Percentiles rank a stretch among this genome's conserved stretches.
These are phyloP conservation scores for Drosophila macrospina DNA, from an alignment of 2,888 invertebrate species.

Conservation along the genomic window DNA sequence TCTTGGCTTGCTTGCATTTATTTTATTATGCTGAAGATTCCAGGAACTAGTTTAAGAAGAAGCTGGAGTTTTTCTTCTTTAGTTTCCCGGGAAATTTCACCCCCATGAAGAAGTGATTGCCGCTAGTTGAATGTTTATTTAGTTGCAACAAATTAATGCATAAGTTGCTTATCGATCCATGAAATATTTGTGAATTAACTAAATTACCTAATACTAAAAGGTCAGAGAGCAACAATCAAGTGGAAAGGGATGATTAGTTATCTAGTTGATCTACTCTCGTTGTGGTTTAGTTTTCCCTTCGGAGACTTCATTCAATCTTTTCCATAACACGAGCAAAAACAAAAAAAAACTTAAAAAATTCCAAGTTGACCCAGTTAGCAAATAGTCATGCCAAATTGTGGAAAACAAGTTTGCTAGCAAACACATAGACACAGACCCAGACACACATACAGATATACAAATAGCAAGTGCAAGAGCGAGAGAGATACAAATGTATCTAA, in stretches of 20 bases:
- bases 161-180: no score
- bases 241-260: background rate
- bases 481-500: slow-evolving; percentile 54
- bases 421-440: slow-evolving; percentile 22
- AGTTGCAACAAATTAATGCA: background rate
- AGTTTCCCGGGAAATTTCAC: background rate
- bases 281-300: background rate
- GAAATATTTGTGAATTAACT: background rate
- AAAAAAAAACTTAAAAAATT: slow-evolving; percentile 29
- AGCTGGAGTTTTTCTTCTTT: no score
- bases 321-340: slow-evolving; percentile 40
- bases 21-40: background rate
- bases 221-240: slow-evolving; percentile 9
- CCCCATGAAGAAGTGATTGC: background rate
- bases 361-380: slow-evolving; percentile 73
- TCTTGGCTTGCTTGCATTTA: background rate
- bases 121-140: background rate
- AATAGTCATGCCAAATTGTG: slow-evolving; percentile 66
- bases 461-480: slow-evolving; percentile 19
- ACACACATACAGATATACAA: slow-evolving; percentile 6
- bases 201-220: slow-evolving; percentile 7
- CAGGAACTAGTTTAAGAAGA: background rate
- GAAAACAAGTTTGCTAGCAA: slow-evolving; percentile 65
- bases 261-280: background rate
- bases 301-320: slow-evolving; percentile 8